Base-by-base conservation (phyloP, 2,888 invertebrate species). In the Antheraea assamensis region DNA sequence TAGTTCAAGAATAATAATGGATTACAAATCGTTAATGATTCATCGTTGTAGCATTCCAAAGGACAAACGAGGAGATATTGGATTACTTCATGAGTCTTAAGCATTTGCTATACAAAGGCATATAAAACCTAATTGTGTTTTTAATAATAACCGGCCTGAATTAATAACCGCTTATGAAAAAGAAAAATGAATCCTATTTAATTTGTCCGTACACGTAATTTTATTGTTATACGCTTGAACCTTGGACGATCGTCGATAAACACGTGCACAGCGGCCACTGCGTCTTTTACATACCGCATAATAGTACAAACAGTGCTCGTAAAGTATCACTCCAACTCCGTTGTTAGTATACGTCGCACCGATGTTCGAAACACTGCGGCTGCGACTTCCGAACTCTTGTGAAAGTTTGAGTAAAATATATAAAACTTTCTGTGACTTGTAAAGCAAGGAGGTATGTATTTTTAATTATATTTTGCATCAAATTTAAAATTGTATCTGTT, bases 211-310 rank as follows among this genome's bases (percentile, higher is more conserved):
- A 27, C 21, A 21, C 4, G 17, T 17, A 19, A 68, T n/a, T 68
- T 68, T 21, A 66, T 68, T 71, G 55, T 71, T 58, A 70, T 70
- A 80, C 77, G 79, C 79, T 87, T 90, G 91, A 85, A 90, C 91
- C 89, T 91, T 91, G 90, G 86, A 82, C 90, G 83, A 78, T 75
- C 80, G 78, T 82, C 79, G 91, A 91, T 90, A 91, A 91, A 87
- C 78, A 75, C 77, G 78, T 80, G 80, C 82, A 80, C 78, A 75
- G 74, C 74, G 73, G 71, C 72, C 75, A 58, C 24, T 79, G 77
- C 81, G 78, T 75, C 74, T 70, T 42, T 24, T 1, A 42, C 24
- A 70, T 31, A 66, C 71, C 42, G 49, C 71, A 64, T 64, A 74
- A 55, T 68, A 71, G 52, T 64, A 55, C 64, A 47, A 71, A 35